A percentile compares a stretch with the other conserved stretches of the same genome.
These are phyloP conservation scores for Acropora yongei DNA, from an alignment of 64 coral and sea anemone genomes.

Conservation along the genomic window DNA sequence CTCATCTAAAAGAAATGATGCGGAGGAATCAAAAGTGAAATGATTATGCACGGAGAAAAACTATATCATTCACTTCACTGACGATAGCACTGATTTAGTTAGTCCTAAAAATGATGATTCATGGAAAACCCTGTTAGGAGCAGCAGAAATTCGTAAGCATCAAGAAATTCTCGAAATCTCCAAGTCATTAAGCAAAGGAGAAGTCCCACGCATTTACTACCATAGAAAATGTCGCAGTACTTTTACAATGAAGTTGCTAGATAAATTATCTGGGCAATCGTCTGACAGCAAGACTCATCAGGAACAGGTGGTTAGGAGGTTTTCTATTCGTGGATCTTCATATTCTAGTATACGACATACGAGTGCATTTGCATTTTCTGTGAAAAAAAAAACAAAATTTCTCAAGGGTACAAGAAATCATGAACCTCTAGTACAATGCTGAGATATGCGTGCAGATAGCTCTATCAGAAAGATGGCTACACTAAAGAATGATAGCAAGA, in stretches of 20 bases:
- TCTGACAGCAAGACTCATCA: constrained; percentile 1
- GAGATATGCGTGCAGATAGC: constrained; percentile 41
- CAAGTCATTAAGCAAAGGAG: neutral
- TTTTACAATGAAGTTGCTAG: constrained; percentile 49
- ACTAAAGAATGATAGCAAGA: constrained; percentile 30
- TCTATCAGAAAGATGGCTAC: constrained; percentile 23
- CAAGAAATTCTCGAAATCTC: constrained; percentile 8
- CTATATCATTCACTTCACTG: constrained; percentile 42
- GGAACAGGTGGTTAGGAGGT: constrained; percentile 15
- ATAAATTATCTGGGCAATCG: constrained; percentile 20
- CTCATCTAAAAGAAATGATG: neutral
- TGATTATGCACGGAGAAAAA: neutral
- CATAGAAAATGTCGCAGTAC: constrained; percentile 17
- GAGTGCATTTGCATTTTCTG: constrained; percentile 37
- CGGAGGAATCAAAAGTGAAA: neutral
- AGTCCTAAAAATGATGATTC: constrained; percentile 42
- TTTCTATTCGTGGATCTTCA: constrained; percentile 20
- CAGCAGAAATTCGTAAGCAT: constrained; percentile 40
- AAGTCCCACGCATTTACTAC: constrained; percentile 15
- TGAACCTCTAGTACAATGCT: constrained; percentile 36
- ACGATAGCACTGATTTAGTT: constrained; percentile 43
- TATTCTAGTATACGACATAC: neutral
- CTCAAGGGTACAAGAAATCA: constrained; percentile 30
- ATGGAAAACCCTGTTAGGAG: constrained; percentile 60
- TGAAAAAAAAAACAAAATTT: constrained; percentile 2